A percentile compares a stretch with the other conserved stretches of the same genome.
These are phyloP conservation scores for Lineus longissimus DNA, from an alignment of 1,140 invertebrate genomes.

Conservation along the genomic window DNA sequence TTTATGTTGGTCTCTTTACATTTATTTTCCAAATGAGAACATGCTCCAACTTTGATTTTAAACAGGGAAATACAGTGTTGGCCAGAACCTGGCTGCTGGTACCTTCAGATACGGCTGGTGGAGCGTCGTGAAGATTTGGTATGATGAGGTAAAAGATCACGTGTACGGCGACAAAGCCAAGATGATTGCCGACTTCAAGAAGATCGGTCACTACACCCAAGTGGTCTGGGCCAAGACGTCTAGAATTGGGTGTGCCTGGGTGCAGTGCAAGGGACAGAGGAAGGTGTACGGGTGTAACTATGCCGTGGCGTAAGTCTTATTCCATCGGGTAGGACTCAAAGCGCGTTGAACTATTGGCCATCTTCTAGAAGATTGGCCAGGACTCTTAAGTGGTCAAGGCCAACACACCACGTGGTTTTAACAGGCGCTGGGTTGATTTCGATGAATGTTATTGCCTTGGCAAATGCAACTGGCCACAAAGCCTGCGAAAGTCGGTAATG, in stretches of 20 bases:
- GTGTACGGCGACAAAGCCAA: neutral
- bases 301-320: constrained; percentile 11
- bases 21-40: too few relatives aligned
- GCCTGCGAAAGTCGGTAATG: too few relatives aligned
- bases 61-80: constrained; percentile 7
- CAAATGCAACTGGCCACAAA: too few relatives aligned
- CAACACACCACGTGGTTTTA: too few relatives aligned
- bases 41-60: too few relatives aligned
- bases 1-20: too few relatives aligned
- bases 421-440: too few relatives aligned
- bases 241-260: constrained; percentile 16
- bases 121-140: neutral
- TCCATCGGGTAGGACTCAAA: too few relatives aligned
- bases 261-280: constrained; percentile 3
- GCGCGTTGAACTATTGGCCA: too few relatives aligned
- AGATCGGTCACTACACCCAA: constrained; percentile 23
- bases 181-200: neutral
- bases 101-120: neutral
- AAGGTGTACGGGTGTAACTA: constrained; percentile 23
- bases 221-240: constrained; percentile 22
- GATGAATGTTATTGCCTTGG: too few relatives aligned
- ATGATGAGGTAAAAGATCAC: neutral
- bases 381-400: too few relatives aligned
- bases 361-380: too few relatives aligned
- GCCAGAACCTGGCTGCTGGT: constrained; percentile 4